A percentile compares a stretch with the other conserved stretches of the same genome.
Conservation (phyloP, 53 echinoderm and acorn worm species). For the Crossaster papposus region DNA sequence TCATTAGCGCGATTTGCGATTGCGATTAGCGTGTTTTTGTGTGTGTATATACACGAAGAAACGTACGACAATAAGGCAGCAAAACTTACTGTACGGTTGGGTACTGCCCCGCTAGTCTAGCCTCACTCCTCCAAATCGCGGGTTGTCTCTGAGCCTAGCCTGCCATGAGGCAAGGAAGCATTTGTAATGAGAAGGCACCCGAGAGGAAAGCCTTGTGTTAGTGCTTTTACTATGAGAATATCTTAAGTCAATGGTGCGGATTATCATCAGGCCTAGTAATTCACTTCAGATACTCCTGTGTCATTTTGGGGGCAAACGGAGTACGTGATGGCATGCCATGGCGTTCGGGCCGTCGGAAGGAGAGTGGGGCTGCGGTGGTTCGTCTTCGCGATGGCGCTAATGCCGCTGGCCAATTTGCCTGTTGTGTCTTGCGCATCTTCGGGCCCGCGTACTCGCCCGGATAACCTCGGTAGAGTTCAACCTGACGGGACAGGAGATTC, state of each 20-base stretch:
- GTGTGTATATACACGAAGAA: too few relatives aligned
- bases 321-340: constrained; percentile 41
- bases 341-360: background rate
- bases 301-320: too few relatives aligned
- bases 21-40: too few relatives aligned
- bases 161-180: constrained; percentile 44
- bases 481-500: background rate
- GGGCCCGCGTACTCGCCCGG: background rate
- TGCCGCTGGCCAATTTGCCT: background rate
- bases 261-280: constrained; percentile 17
- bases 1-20: too few relatives aligned
- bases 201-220: constrained; percentile 57
- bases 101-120: constrained; percentile 35
- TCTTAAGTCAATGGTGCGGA: background rate
- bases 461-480: background rate
- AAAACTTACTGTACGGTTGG: background rate
- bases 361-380: background rate
- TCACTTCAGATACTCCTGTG: background rate
- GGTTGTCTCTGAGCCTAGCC: constrained; percentile 13
- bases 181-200: constrained; percentile 34
- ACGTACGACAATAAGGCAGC: too few relatives aligned
- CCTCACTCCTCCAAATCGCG: background rate
- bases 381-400: background rate
- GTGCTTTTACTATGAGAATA: constrained; percentile 18
- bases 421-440: background rate